A percentile compares a stretch with the other conserved stretches of the same genome.
Conservation (phyloP, 2,888 invertebrate species). For the Gastracanthus pulcherrimus region DNA sequence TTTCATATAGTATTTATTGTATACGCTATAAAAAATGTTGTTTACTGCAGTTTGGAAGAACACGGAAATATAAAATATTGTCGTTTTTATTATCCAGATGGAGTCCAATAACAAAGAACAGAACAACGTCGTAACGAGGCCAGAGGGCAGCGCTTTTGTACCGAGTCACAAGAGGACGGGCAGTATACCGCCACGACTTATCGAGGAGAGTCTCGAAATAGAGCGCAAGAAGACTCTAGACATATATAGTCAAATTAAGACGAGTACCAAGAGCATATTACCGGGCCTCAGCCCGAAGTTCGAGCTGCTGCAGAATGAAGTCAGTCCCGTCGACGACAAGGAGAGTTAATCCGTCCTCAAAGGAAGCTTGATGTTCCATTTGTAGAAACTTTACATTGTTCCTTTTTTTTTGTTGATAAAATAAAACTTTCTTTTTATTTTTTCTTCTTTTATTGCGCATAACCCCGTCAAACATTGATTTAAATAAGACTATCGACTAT, state of each 20-base stretch:
- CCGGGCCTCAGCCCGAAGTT: conserved; percentile 81
- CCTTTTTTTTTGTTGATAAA: no score
- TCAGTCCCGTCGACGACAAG: conserved; percentile 77
- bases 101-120: conserved; percentile 52
- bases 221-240: conserved; percentile 76
- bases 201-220: conserved; percentile 77
- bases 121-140: conserved; percentile 63
- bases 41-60: no score
- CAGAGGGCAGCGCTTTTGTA: conserved; percentile 77
- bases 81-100: conserved; percentile 7
- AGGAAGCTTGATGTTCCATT: conserved; percentile 23
- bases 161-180: conserved; percentile 78
- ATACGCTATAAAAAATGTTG: no score
- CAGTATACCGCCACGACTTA: conserved; percentile 80
- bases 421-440: background rate
- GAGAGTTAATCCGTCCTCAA: conserved; percentile 72
- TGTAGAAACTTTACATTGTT: background rate
- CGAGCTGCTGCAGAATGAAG: conserved; percentile 80
- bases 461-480: no score
- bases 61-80: no score
- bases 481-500: no score
- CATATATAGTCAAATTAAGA: conserved; percentile 80
- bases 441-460: background rate
- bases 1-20: no score
- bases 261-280: conserved; percentile 78